Evolutionary conservation across 2,113 vertebrate species (phyloP).

Genomic region (Craseonycteris thonglongyai): DNA sequence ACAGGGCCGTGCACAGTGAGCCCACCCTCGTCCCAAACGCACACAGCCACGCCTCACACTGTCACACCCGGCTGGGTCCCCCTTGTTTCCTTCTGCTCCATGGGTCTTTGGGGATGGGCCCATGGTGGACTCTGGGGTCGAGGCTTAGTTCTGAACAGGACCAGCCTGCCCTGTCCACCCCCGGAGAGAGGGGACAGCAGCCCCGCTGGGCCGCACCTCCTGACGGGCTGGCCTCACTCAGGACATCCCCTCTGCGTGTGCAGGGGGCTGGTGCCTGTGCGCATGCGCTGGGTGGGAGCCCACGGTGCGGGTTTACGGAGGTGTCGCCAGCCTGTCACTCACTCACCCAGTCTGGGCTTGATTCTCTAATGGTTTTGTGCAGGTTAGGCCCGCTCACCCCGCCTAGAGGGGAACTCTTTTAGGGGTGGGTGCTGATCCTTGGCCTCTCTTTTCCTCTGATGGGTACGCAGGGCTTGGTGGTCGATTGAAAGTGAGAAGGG

Average conservation of each 20-base stretch:
- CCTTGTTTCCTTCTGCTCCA: not conserved
- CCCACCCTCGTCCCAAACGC: not conserved
- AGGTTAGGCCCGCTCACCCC: not conserved
- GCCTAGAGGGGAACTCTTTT: not conserved
- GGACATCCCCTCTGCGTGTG: not conserved
- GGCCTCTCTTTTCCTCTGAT: not conserved
- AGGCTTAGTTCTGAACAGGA: not conserved
- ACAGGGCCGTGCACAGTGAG: rapidly evolving
- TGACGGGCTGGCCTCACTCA: not conserved
- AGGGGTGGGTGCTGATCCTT: not conserved
- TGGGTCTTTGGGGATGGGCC: rapidly evolving
- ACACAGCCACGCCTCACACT: not conserved
- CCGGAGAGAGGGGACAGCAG: not conserved
- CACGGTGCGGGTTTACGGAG: rapidly evolving
- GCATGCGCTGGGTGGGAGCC: rapidly evolving
- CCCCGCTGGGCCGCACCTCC: not conserved
- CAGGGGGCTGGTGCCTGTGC: rapidly evolving
- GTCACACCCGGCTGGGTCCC: not conserved
- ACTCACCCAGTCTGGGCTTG: too few species aligned
- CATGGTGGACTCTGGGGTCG: not conserved
- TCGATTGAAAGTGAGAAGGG: not conserved
- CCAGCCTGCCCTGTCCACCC: not conserved
- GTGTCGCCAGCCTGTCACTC: not conserved
- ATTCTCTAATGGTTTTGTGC: not conserved
- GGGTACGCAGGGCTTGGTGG: not conserved